phyloP scores from a whole-genome alignment of 2,888 invertebrate species.

The Bellardia pandia region DNA sequence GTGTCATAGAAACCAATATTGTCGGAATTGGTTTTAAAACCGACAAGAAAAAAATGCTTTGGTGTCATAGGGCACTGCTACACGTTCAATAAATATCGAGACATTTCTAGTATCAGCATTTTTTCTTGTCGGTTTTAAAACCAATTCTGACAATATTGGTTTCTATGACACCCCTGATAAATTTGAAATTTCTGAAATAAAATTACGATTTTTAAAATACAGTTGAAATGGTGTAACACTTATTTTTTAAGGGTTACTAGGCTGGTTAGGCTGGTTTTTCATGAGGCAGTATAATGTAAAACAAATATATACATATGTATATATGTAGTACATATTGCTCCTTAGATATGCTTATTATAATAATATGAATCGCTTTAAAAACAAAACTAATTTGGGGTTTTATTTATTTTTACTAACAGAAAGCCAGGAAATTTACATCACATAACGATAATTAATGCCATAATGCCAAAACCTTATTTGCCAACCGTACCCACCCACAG shows the following conservation, averaged over 20 bases:
- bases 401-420: conserved; percentile 45
- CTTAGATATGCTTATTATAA: conserved; percentile 8
- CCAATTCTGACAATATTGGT: too few relatives aligned
- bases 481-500: conserved; percentile 51
- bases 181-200: too few relatives aligned
- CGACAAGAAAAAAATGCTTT: too few relatives aligned
- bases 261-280: not conserved
- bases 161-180: too few relatives aligned
- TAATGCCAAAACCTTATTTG: conserved; percentile 67
- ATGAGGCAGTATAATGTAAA: not conserved
- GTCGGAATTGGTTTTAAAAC: too few relatives aligned
- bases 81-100: too few relatives aligned
- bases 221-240: too few relatives aligned
- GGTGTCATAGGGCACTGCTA: too few relatives aligned
- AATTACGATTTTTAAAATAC: too few relatives aligned
- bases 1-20: too few relatives aligned
- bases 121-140: too few relatives aligned
- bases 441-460: conserved; percentile 66
- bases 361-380: not conserved
- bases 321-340: not conserved
- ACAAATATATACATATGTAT: not conserved
- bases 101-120: too few relatives aligned
- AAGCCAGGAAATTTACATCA: conserved; percentile 69
- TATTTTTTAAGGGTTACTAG: not conserved
- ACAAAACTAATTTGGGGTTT: not conserved